Evolutionary conservation across 2,113 vertebrate genomes (phyloP).

Genomic region (Takifugu bimaculatus): DNA sequence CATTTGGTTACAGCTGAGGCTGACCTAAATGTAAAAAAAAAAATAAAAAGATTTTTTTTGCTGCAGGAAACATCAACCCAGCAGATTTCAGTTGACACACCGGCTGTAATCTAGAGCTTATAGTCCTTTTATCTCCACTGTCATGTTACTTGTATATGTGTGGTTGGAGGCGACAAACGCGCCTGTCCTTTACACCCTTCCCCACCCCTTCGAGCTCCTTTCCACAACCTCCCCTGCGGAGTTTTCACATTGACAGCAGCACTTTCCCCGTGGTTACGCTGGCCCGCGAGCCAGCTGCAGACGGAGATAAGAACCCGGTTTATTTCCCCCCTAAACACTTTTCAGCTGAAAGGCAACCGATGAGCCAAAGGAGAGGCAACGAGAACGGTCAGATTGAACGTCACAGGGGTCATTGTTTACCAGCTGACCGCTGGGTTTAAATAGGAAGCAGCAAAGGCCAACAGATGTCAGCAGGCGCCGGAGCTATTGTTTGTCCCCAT

Average conservation of each 20-base stretch:
- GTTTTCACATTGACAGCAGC: slow-evolving; percentile 49
- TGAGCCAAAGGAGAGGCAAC: slow-evolving; percentile 19
- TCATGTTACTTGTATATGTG: background rate
- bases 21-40: no score
- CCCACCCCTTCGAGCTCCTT: slow-evolving; percentile 17
- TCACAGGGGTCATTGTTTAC: slow-evolving; percentile 40
- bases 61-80: background rate
- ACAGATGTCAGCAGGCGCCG: background rate
- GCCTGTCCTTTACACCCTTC: slow-evolving; percentile 14
- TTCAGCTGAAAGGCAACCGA: slow-evolving; percentile 36
- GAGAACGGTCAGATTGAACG: slow-evolving; percentile 33
- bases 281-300: slow-evolving; percentile 53
- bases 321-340: slow-evolving; percentile 48
- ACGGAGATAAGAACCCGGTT: slow-evolving; percentile 61
- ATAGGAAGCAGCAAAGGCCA: slow-evolving; percentile 27
- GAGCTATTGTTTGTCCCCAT: slow-evolving; percentile 5
- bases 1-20: no score
- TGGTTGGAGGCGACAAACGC: slow-evolving; percentile 4
- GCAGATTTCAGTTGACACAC: slow-evolving; percentile 9
- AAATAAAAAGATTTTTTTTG: background rate
- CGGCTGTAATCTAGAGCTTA: background rate
- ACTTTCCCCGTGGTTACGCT: slow-evolving; percentile 30
- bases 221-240: slow-evolving; percentile 35
- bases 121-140: background rate
- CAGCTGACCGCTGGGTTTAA: slow-evolving; percentile 36